Percentiles rank a stretch among this genome's conserved stretches.
These are phyloP conservation scores for Trichopria drosophilae DNA, from an alignment of 2,888 invertebrate species.

Conservation along the genomic window DNA sequence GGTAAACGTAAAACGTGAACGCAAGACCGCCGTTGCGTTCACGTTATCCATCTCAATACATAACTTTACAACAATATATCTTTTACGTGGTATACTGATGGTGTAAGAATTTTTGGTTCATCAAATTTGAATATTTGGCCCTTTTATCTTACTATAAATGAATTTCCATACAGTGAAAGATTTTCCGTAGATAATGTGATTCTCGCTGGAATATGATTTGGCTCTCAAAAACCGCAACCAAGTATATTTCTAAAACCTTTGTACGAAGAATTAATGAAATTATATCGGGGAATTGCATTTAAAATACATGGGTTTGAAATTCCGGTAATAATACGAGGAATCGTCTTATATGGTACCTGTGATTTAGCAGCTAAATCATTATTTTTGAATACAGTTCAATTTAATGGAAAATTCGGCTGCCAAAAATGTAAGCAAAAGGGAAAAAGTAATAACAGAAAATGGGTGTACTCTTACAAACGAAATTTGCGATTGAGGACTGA, in stretches of 20 bases:
- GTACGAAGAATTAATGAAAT: constrained; percentile 5
- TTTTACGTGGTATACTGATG: constrained; percentile 35
- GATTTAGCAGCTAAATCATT: constrained; percentile 30
- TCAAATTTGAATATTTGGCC: constrained; percentile 32
- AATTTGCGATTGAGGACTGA: constrained; percentile 15
- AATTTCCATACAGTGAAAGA: constrained; percentile 32
- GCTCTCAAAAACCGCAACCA: constrained; percentile 27
- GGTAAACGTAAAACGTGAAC: too few species aligned
- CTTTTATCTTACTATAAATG: constrained; percentile 35
- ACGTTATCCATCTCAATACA: too few species aligned
- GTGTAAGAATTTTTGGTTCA: constrained; percentile 32
- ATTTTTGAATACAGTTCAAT: constrained; percentile 26
- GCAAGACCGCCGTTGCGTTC: too few species aligned
- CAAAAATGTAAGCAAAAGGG: constrained; percentile 23
- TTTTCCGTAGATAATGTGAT: constrained; percentile 33
- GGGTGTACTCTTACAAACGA: constrained; percentile 23
- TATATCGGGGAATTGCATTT: constrained; percentile 13
- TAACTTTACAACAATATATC: too few species aligned
- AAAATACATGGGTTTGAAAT: constrained; percentile 5
- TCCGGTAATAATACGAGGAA: constrained; percentile 6
- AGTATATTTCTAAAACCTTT: constrained; percentile 27
- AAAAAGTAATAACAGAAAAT: background rate
- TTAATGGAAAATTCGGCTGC: constrained; percentile 19
- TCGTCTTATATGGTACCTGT: constrained; percentile 20
- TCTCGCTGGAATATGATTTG: constrained; percentile 34